Base-by-base conservation (phyloP, 92 coral and sea anemone genomes). In the Porites evermanni region DNA sequence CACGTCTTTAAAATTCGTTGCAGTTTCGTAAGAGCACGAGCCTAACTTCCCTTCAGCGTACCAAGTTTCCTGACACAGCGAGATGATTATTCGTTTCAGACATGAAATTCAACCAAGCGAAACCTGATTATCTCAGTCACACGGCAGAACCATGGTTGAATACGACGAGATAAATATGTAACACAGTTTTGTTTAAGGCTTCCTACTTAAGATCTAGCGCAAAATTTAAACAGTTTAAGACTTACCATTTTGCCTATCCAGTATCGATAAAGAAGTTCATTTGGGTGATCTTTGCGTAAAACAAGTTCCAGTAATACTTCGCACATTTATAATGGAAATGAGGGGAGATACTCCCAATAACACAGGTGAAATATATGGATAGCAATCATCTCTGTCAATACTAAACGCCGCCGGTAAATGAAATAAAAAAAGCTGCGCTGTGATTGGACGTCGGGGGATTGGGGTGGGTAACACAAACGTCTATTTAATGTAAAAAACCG, bases 231-330 rank as follows among this genome's bases (percentile, higher is more conserved):
- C 61, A 80, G 9, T 14, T 16, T n/a, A 74, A 20, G 11, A 47
- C 91, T 89, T 63, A 92, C 95, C 95, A 92, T 75, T 75, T 93
- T 71, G 2, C 93, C 91, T 70, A 89, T 92, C 95, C 95, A 92
- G 93, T 92, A 92, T 82, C 91, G 88, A 86, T 86, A 91, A 16
- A 89, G 85, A 20, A 89, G 68, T 24, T 90, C 91, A 92, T 91
- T 88, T 59, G 80, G 88, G 7, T 81, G 92, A 52, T 92, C 94
- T 47, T 79, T 85, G 13, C 87, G 87, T 50, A 69, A 74, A 32
- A 92, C 92, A 82, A 92, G 88, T 0, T 91, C 87, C 68, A 92
- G 78, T 6, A 92, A 88, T 7, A 88, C 94, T 64, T 91, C 94
- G 80, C 94, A 91, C 94, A 91, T 91, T 82, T 82, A 82, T 24